Evolutionary conservation across 2,888 invertebrate species (phyloP).

Genomic region (Lissonota sp.): DNA sequence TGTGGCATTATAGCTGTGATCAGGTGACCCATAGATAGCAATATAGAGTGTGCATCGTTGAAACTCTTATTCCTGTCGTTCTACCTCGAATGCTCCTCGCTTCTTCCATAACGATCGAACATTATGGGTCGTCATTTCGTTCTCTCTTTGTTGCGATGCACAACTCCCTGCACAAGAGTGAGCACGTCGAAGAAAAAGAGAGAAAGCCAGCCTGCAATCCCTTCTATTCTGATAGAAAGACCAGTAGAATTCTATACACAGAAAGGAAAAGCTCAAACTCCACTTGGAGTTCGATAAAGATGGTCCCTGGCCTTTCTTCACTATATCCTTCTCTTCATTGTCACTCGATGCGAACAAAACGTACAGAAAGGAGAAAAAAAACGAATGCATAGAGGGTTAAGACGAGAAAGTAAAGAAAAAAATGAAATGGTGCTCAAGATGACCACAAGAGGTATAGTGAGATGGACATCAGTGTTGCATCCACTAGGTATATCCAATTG

Average conservation of each 20-base stretch:
- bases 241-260: constrained; percentile 2
- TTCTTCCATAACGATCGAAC: constrained; percentile 13
- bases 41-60: not conserved
- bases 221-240: constrained; percentile 18
- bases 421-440: not conserved
- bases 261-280: constrained; percentile 21
- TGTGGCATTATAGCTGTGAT: too few species aligned
- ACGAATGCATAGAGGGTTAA: not conserved
- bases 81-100: not conserved
- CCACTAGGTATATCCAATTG: not conserved
- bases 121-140: constrained; percentile 2
- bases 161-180: constrained; percentile 11
- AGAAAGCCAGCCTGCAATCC: constrained; percentile 1
- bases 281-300: constrained; percentile 31
- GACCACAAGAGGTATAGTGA: not conserved
- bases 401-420: not conserved
- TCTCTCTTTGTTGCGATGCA: constrained; percentile 27
- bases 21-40: too few species aligned
- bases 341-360: constrained; percentile 15
- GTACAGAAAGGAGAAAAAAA: not conserved
- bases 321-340: not conserved
- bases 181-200: not conserved
- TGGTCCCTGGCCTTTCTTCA: constrained; percentile 3
- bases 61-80: not conserved
- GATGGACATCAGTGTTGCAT: not conserved